A percentile compares a stretch with the other conserved stretches of the same genome.
phyloP scores from a whole-genome alignment of 2,797 vertebrate species.

The Channallabes apus region DNA sequence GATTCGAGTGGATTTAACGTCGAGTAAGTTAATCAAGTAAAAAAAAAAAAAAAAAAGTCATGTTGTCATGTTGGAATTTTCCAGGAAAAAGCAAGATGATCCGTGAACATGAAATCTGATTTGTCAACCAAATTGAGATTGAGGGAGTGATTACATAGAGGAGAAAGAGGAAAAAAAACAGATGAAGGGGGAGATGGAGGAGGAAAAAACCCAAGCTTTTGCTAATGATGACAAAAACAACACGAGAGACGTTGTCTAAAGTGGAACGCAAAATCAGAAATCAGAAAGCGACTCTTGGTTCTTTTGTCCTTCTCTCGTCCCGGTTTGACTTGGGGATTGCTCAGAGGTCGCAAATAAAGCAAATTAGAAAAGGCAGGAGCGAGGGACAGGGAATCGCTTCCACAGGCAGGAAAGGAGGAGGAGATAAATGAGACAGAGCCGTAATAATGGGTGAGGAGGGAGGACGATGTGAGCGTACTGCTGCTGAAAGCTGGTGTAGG shows the following conservation, averaged over 20 bases:
- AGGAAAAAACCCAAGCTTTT: slow-evolving; percentile 6
- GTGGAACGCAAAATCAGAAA: neutral
- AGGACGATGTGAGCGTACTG: slow-evolving; percentile 13
- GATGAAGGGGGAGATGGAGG: neutral
- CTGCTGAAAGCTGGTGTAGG: slow-evolving; percentile 19
- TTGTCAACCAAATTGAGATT: neutral
- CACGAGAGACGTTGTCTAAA: neutral
- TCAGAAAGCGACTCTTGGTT: neutral
- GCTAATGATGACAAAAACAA: slow-evolving; percentile 25
- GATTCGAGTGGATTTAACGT: neutral
- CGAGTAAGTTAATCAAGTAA: neutral
- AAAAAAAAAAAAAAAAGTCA: neutral
- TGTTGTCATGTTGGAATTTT: neutral
- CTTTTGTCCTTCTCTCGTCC: slow-evolving; percentile 40
- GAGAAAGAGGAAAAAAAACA: neutral
- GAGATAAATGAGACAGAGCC: slow-evolving; percentile 53
- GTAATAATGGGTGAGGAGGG: slow-evolving; percentile 52
- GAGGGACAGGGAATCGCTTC: slow-evolving; percentile 40
- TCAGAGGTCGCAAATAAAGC: slow-evolving; percentile 48
- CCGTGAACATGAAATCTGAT: neutral
- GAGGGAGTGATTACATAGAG: slow-evolving; percentile 7
- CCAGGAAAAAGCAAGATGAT: neutral
- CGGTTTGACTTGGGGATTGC: slow-evolving; percentile 31
- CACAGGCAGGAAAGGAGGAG: slow-evolving; percentile 53
- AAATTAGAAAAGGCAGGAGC: slow-evolving; percentile 48